Evolutionary conservation across 2,888 invertebrate genomes (phyloP).

Genomic region (Polyploca ridens): DNA sequence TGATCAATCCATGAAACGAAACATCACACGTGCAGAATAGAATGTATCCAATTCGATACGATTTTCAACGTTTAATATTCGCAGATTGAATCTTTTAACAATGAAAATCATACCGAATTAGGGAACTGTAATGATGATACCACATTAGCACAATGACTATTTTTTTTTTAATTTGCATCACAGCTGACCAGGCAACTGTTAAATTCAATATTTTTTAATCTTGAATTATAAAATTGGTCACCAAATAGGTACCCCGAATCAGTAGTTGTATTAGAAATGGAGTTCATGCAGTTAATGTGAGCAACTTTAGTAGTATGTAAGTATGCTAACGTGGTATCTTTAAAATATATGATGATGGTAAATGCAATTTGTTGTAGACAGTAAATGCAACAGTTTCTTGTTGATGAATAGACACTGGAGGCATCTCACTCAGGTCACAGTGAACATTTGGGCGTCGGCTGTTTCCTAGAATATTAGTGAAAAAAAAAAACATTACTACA

Average conservation of each 20-base stretch:
- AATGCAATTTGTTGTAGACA: conserved; percentile 40
- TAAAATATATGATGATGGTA: conserved; percentile 25
- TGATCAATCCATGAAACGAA: neutral
- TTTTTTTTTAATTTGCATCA: neutral
- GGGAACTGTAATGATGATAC: neutral
- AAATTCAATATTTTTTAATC: too few species aligned
- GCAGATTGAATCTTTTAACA: neutral
- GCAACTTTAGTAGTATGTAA: conserved; percentile 1
- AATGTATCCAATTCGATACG: neutral
- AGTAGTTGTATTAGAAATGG: neutral
- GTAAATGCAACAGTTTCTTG: conserved; percentile 47
- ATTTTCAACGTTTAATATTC: neutral
- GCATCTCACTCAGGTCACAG: conserved; percentile 73
- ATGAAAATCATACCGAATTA: neutral
- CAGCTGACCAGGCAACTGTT: too few species aligned
- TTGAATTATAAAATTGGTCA: too few species aligned
- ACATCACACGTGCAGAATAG: neutral
- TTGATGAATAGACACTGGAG: conserved; percentile 50
- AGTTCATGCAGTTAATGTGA: conserved; percentile 15
- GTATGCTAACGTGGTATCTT: conserved; percentile 15
- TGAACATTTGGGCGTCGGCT: conserved; percentile 74
- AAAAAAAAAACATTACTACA: conserved; percentile 38
- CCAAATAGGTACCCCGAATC: too few species aligned
- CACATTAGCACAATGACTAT: neutral
- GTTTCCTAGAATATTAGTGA: conserved; percentile 77